These are phyloP conservation scores for Pardosa pseudoannulata DNA, from an alignment of 2,888 invertebrate species.

Conservation along the genomic window DNA sequence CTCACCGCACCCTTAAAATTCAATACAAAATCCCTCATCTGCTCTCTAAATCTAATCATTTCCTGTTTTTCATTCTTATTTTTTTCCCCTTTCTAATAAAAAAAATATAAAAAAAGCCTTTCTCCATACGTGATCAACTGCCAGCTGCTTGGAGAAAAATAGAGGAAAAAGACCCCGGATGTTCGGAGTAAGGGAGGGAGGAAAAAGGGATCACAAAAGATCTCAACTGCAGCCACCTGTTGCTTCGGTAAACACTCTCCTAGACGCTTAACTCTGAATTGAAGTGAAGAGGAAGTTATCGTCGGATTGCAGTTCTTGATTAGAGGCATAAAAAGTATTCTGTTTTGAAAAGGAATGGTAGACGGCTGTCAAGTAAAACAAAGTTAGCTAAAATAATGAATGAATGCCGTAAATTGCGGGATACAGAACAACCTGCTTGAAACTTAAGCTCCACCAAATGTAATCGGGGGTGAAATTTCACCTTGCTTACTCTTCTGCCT, in stretches of 20 bases:
- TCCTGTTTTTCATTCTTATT: slow-evolving; percentile 27
- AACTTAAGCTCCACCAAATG: too few relatives aligned
- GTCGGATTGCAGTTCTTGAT: background rate
- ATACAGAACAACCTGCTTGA: too few relatives aligned
- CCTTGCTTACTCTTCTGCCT: too few relatives aligned
- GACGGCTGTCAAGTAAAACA: too few relatives aligned
- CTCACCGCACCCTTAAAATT: slow-evolving; percentile 26
- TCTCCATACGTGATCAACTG: slow-evolving; percentile 42
- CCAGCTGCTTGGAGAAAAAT: slow-evolving; percentile 45
- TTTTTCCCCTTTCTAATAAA: background rate
- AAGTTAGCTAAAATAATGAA: too few relatives aligned
- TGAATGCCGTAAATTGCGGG: too few relatives aligned
- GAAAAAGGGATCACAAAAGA: slow-evolving; percentile 20
- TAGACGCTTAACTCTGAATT: background rate
- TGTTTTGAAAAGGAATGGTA: too few relatives aligned
- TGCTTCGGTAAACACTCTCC: slow-evolving; percentile 42
- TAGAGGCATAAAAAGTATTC: background rate
- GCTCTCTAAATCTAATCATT: slow-evolving; percentile 43
- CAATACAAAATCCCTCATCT: background rate
- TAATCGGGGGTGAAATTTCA: too few relatives aligned
- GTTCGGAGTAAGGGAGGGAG: background rate
- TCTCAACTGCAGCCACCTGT: slow-evolving; percentile 44
- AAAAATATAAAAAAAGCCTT: background rate
- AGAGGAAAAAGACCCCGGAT: slow-evolving; percentile 42
- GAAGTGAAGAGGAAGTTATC: slow-evolving; percentile 14